These are phyloP conservation scores for Pollenia labialis DNA, from an alignment of 2,888 invertebrate genomes.

Conservation along the genomic window DNA sequence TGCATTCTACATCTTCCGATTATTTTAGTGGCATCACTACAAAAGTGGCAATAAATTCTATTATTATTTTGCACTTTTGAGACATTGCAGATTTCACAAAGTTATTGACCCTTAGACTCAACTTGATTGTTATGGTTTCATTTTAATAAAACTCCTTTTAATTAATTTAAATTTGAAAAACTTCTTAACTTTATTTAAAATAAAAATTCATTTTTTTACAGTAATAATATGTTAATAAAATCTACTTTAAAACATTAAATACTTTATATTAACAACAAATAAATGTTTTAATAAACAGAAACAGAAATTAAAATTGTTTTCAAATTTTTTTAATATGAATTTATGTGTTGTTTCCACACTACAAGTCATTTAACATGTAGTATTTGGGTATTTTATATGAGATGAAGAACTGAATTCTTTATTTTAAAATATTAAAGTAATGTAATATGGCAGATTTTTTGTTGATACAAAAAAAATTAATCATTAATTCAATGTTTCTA, in stretches of 20 bases:
- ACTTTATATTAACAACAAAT: background rate
- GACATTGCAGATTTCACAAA: too few relatives aligned
- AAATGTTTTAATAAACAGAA: background rate
- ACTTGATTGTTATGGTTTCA: too few relatives aligned
- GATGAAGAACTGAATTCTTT: background rate
- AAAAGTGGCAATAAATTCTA: too few relatives aligned
- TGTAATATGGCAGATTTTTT: conserved; percentile 58
- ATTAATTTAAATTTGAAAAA: conserved; percentile 8
- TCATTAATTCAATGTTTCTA: conserved; percentile 8
- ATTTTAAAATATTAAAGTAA: conserved; percentile 2
- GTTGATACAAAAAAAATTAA: conserved; percentile 23
- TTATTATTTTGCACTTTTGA: too few relatives aligned
- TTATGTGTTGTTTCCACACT: too few relatives aligned
- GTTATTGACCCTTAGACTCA: too few relatives aligned
- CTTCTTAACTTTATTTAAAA: conserved; percentile 43
- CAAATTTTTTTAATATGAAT: background rate
- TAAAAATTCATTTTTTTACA: conserved; percentile 3
- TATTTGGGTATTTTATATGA: conserved; percentile 6
- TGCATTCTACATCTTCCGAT: too few relatives aligned
- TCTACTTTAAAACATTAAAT: conserved; percentile 5
- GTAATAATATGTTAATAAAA: conserved; percentile 4
- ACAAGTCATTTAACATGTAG: too few relatives aligned
- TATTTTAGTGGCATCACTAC: too few relatives aligned
- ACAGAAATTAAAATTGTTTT: background rate
- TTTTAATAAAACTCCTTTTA: background rate